phyloP scores from a whole-genome alignment of 2,797 vertebrate genomes.

The Toxotes lorentzi region DNA sequence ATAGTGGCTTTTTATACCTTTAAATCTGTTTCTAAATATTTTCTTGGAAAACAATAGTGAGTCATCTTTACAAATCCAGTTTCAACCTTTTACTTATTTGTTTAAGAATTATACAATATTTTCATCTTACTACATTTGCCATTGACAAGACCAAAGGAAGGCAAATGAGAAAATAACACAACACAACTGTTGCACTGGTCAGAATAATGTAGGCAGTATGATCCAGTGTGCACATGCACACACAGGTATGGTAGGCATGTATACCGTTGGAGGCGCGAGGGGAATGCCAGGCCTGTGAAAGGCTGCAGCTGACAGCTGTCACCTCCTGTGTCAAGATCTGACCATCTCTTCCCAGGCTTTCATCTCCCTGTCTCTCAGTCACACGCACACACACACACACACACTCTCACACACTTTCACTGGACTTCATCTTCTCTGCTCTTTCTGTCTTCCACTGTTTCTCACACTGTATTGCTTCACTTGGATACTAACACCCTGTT shows the following conservation, averaged over 20 bases:
- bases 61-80: background rate
- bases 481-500: conserved; percentile 12
- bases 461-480: conserved; percentile 8
- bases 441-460: conserved; percentile 2
- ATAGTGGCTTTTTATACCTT: background rate
- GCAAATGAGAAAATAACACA: conserved; percentile 7
- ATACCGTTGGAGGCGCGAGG: conserved; percentile 68
- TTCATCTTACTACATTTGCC: background rate
- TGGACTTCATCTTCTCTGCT: conserved; percentile 9
- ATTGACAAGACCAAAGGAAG: background rate
- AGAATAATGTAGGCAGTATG: conserved; percentile 32
- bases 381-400: conserved; percentile 1
- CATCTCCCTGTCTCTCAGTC: conserved; percentile 53
- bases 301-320: conserved; percentile 80
- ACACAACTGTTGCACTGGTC: conserved; percentile 27
- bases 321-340: conserved; percentile 62
- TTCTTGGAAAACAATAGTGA: background rate
- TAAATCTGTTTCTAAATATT: background rate
- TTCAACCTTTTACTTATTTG: background rate
- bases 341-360: conserved; percentile 62
- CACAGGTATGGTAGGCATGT: conserved; percentile 67
- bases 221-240: conserved; percentile 45
- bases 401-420: conserved; percentile 1
- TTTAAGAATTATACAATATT: background rate
- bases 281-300: conserved; percentile 70